Evolutionary conservation across 2,888 invertebrate genomes (phyloP).

Genomic region (Carabus problematicus): DNA sequence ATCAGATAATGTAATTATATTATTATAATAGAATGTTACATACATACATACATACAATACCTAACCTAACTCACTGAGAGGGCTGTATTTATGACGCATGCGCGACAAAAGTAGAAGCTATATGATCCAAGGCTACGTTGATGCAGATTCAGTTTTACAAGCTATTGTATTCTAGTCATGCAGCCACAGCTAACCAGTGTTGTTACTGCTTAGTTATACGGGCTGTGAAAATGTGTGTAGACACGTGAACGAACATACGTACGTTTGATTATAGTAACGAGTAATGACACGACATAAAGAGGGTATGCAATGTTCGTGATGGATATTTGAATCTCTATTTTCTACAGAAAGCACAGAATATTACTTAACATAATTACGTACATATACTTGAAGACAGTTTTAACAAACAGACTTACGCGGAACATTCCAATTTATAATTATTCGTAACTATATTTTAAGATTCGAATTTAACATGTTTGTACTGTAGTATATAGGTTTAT

Average conservation of each 20-base stretch:
- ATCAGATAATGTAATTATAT: constrained; percentile 1
- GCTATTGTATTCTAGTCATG: constrained; percentile 51
- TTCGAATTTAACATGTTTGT: too few relatives aligned
- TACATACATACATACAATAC: background rate
- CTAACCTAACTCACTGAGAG: constrained; percentile 11
- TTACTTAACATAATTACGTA: too few relatives aligned
- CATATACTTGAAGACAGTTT: too few relatives aligned
- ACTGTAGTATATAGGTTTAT: constrained; percentile 10
- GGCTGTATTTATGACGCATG: constrained; percentile 20
- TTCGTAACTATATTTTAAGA: too few relatives aligned
- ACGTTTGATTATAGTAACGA: constrained; percentile 19
- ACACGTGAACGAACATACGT: constrained; percentile 25
- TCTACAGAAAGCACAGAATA: background rate
- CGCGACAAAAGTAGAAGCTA: too few relatives aligned
- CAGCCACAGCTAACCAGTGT: constrained; percentile 50
- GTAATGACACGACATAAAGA: too few relatives aligned
- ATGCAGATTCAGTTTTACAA: constrained; percentile 9
- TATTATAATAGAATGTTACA: constrained; percentile 9
- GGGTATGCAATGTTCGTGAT: background rate
- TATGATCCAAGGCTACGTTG: background rate
- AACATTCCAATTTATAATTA: too few relatives aligned
- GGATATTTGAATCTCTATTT: constrained; percentile 37
- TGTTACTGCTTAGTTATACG: constrained; percentile 37
- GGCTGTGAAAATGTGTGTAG: constrained; percentile 41
- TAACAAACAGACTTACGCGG: too few relatives aligned